phyloP scores from a whole-genome alignment of 2,113 vertebrate species.

The Lontra canadensis region DNA sequence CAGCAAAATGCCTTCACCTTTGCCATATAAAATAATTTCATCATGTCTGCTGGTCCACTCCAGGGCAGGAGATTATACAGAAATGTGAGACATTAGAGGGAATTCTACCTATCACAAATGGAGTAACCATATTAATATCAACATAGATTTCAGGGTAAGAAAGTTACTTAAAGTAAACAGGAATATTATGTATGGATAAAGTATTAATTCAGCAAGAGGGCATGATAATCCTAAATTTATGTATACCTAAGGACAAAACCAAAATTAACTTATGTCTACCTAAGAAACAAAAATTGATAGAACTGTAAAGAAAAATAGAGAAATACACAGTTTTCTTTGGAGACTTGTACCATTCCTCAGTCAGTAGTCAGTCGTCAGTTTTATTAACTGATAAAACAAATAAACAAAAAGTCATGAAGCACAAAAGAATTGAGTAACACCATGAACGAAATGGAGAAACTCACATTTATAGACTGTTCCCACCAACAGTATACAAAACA shows the following conservation, averaged over 20 bases:
- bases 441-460: not conserved
- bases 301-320: not conserved
- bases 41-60: not conserved
- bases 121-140: not conserved
- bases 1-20: not conserved
- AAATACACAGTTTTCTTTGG: not conserved
- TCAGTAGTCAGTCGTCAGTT: not conserved
- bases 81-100: not conserved
- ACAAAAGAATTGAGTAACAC: not conserved
- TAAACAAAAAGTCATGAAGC: not conserved
- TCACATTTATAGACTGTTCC: not conserved
- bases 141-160: not conserved
- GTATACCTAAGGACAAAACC: not conserved
- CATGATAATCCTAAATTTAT: not conserved
- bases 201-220: not conserved
- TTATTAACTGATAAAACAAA: not conserved
- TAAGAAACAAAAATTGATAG: not conserved
- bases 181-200: not conserved
- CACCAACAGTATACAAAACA: not conserved
- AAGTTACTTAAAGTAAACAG: not conserved
- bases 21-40: not conserved
- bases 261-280: not conserved
- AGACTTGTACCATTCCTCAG: not conserved
- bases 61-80: not conserved
- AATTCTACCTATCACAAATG: not conserved